phyloP scores from a whole-genome alignment of 2,797 vertebrate genomes.

The Crenichthys baileyi region DNA sequence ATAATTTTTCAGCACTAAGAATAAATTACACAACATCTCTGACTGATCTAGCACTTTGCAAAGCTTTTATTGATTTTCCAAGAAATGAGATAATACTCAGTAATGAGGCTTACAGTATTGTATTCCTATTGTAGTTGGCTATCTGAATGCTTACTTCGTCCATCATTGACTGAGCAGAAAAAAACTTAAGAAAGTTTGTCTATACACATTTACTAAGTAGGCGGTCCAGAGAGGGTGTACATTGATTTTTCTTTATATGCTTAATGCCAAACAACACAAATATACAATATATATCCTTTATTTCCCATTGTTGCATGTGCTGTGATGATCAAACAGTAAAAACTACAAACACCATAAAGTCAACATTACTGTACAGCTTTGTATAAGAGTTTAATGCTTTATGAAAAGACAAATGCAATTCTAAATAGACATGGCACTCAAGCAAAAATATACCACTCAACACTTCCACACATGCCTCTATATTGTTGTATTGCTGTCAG shows the following conservation, averaged over 20 bases:
- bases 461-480: slow-evolving; percentile 33
- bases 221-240: neutral
- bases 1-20: slow-evolving; percentile 84
- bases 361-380: slow-evolving; percentile 31
- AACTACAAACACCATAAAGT: neutral
- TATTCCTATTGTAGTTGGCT: slow-evolving; percentile 66
- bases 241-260: neutral
- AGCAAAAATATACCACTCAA: slow-evolving; percentile 8
- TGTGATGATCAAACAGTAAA: neutral
- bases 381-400: slow-evolving; percentile 60
- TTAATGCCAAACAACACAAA: neutral
- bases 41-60: slow-evolving; percentile 71
- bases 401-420: slow-evolving; percentile 70
- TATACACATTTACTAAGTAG: slow-evolving; percentile 7
- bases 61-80: slow-evolving; percentile 81
- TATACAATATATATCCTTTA: neutral
- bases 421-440: slow-evolving; percentile 39
- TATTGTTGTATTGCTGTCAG: slow-evolving; percentile 79
- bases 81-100: slow-evolving; percentile 79
- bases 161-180: slow-evolving; percentile 43
- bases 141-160: slow-evolving; percentile 53
- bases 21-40: slow-evolving; percentile 84
- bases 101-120: slow-evolving; percentile 76
- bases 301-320: neutral
- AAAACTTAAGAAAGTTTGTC: slow-evolving; percentile 23